phyloP scores from a whole-genome alignment of 1,140 invertebrate species.

The Bombus confusus region DNA sequence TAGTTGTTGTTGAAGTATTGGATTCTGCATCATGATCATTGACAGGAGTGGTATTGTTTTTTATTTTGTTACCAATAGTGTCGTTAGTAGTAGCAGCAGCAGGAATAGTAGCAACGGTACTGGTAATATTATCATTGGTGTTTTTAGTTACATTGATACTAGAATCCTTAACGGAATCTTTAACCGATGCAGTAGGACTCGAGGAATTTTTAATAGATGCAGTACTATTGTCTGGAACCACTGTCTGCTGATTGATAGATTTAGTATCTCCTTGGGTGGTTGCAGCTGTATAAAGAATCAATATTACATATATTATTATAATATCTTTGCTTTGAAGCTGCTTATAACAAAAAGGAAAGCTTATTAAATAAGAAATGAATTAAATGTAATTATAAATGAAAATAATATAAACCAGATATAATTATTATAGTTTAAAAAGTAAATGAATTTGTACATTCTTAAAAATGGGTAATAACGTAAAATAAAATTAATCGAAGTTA shows the following conservation, averaged over 20 bases:
- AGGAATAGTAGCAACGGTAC: background rate
- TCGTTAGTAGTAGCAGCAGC: background rate
- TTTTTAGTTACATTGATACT: background rate
- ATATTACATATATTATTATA: background rate
- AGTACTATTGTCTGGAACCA: background rate
- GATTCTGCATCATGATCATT: background rate
- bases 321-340: background rate
- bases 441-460: too few species aligned
- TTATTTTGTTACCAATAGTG: background rate
- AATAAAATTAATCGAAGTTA: background rate
- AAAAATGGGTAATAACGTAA: background rate
- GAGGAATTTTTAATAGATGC: background rate
- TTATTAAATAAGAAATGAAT: background rate
- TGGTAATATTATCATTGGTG: background rate
- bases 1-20: background rate
- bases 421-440: too few species aligned
- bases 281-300: constrained; percentile 20
- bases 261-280: background rate
- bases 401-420: too few species aligned
- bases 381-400: background rate
- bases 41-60: background rate
- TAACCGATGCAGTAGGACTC: background rate
- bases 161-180: background rate
- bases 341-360: background rate
- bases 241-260: background rate